Percentiles rank a stretch among this genome's conserved stretches.
These are phyloP conservation scores for Columba janthina DNA, from an alignment of 2,113 vertebrate species.

Conservation along the genomic window DNA sequence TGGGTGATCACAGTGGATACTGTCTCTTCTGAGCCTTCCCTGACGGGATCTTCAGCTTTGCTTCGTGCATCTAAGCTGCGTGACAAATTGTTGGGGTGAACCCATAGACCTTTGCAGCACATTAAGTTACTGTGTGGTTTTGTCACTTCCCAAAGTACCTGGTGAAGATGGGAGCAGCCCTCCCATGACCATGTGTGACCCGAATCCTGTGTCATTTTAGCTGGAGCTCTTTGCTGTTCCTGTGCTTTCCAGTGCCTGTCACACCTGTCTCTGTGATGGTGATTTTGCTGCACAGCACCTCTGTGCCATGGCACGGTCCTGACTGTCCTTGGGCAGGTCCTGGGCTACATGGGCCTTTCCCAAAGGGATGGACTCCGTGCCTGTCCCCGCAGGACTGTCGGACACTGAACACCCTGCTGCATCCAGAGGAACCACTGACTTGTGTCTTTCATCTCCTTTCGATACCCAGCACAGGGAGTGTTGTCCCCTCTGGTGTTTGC, in stretches of 20 bases:
- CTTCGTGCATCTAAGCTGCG: not conserved
- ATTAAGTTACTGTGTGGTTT: not conserved
- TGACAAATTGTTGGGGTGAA: not conserved
- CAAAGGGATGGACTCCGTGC: not conserved
- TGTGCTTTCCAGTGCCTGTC: not conserved
- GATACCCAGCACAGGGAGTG: rapidly evolving
- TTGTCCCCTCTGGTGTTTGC: not conserved
- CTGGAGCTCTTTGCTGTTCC: not conserved
- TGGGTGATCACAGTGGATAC: not conserved
- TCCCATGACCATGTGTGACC: rapidly evolving
- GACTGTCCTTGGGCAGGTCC: not conserved
- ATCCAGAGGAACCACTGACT: not conserved
- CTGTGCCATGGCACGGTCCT: rapidly evolving
- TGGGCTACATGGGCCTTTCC: not conserved
- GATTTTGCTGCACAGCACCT: not conserved
- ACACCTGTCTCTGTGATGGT: not conserved
- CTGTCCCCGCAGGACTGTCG: not conserved
- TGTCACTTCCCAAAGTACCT: not conserved
- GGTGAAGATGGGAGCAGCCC: not conserved
- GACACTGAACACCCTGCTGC: not conserved
- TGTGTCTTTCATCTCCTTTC: not conserved
- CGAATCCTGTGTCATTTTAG: rapidly evolving
- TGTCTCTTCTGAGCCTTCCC: not conserved
- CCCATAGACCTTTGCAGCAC: not conserved
- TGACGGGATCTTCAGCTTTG: not conserved